Base-by-base conservation (phyloP, 2,797 vertebrate species). In the Borostomias antarcticus region DNA sequence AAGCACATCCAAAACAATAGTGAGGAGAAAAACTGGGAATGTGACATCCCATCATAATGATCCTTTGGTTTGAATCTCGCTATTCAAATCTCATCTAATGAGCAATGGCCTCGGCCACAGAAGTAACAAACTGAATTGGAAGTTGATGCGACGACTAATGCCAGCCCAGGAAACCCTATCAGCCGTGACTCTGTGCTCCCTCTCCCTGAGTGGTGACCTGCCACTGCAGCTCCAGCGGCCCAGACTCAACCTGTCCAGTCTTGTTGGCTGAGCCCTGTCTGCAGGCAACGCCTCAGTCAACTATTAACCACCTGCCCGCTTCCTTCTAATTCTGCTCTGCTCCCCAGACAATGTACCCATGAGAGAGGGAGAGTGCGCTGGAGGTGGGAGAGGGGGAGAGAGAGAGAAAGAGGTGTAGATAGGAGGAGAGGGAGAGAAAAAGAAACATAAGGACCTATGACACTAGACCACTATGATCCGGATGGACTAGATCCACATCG, bases 281-380 rank as follows among this genome's bases (percentile, higher is more conserved):
- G 70, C 79, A 86, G 85, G 82, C 84, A 89, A 84, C 75, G 78
- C 71, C 78, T 82, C 63, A 77, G 69, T 73, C 70, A 74, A 71
- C 75, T 77, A 84, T 78, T 78, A 76, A 79, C 67, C 75, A 81
- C 66, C 79, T 82, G 77, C 70, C 59, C 25, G 72, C 69, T 74
- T 79, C 80, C 73, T 77, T 69, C 67, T 70, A 68, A 77, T 74
- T 70, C 66, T 58, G 51, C 29, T 35, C 40, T n/a, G 40, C 15
- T 17, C 37, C 25, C 59, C 2, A 3, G 19, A n/a, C 40, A n/a
- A 30, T 63, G 56, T 62, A 63, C 58, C 74, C 64, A 72, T 40
- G 23, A 53, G 4, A 53, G 23, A n/a, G 33, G 37, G 23, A 26
- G 32, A 40, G 21, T 32, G 29, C 8, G 28, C 32, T 4, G 9